Base-by-base conservation (phyloP, 2,797 vertebrate species). In the Mormyrops boulengeri region DNA sequence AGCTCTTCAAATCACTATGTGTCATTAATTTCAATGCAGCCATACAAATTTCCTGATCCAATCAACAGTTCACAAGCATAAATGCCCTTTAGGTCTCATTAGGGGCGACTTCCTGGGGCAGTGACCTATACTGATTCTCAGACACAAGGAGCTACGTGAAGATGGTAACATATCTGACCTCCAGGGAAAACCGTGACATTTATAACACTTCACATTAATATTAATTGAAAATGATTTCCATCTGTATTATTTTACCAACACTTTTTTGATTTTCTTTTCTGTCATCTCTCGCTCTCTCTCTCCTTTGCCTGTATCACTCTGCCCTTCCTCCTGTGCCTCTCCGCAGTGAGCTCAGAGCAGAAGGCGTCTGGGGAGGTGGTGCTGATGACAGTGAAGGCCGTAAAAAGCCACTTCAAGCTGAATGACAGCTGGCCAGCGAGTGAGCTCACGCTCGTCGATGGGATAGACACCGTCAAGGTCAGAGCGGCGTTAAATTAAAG, bases 391-490 rank as follows among this genome's bases (percentile, higher is more conserved):
- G 84, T 94, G 89, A 92, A 92, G 44, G 87, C 26, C 1, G 92
- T 92, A 4, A 86, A 89, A 88, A 92, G 91, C 2, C 92, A 91
- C 44, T 89, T 89, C 92, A 92, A 92, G 92, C 3, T 11, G 8
- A 66, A 9, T 17, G 30, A 5, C 53, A 55, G 55, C 47, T 94
- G 94, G 93, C 84, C 91, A 11, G 89, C 93, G 6, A 89, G 88
- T 22, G 91, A 94, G 87, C 92, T 94, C 89, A 90, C 90, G 87
- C 44, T 92, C 26, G 92, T 93, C 0, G 94, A 94, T 2, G 93
- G 91, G 55, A 93, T 91, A 89, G 90, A 87, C 44, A 88, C 88
- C 7, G 0, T 66, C 44, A 91, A 94, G 92, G 93, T 93, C 92
- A 62, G 85, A 7, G 66, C 14, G 30, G 34, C 52, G 2, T 9